Conservation (phyloP, 2,113 vertebrate species). For the Pomatorhinus ruficollis region DNA sequence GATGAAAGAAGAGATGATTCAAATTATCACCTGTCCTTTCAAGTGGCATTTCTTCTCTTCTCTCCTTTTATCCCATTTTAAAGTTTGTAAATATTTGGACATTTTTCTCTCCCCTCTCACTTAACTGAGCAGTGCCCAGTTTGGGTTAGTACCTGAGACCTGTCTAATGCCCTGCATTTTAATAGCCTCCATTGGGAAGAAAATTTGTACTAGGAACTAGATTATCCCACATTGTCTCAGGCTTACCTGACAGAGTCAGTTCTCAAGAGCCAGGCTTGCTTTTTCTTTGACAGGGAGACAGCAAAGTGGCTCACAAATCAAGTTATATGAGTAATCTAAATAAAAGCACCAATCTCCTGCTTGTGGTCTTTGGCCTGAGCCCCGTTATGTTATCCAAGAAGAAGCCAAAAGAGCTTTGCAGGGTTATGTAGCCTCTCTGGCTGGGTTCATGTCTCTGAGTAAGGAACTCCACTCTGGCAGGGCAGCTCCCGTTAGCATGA, state of each 20-base stretch:
- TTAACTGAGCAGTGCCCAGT: background rate
- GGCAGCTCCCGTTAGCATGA: background rate
- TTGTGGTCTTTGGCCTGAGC: constrained; percentile 18
- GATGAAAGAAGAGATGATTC: background rate
- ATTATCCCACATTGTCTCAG: background rate
- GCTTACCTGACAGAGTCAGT: background rate
- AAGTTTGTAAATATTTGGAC: background rate
- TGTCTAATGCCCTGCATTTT: background rate
- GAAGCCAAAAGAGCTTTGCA: constrained; percentile 17
- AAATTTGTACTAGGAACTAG: background rate
- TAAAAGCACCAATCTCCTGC: constrained; percentile 2
- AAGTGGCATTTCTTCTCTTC: background rate
- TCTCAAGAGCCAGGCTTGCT: background rate
- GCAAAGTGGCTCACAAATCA: background rate
- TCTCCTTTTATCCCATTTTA: background rate
- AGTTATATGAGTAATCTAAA: constrained; percentile 13
- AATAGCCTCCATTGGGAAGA: background rate
- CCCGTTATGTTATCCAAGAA: background rate
- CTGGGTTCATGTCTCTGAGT: background rate
- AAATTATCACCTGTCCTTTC: background rate
- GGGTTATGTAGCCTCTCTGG: constrained; percentile 30
- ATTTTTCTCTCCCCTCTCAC: background rate
- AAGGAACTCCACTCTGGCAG: constrained; percentile 8
- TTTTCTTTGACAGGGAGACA: background rate
- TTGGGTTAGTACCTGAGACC: background rate